Evolutionary conservation across 92 coral and sea anemone species (phyloP).

Genomic region (Epizoanthus stellaris): DNA sequence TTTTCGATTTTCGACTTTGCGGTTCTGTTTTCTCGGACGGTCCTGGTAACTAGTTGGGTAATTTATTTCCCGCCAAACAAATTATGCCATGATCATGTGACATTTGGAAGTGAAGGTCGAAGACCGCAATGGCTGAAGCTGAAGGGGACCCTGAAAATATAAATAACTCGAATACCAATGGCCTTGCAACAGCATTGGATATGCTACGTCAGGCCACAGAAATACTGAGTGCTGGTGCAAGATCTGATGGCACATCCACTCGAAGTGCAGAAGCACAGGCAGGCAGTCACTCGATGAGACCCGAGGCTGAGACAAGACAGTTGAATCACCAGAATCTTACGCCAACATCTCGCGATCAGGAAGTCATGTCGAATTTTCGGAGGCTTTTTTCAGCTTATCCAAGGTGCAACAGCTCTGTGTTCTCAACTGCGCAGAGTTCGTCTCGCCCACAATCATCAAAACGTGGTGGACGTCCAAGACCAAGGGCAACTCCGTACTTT

Average conservation of each 20-base stretch:
- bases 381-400: not conserved
- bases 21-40: conserved; percentile 12
- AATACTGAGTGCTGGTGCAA: conserved; percentile 12
- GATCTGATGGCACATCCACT: conserved; percentile 1
- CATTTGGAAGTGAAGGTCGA: not conserved
- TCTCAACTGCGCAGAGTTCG: not conserved
- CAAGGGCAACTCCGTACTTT: not conserved
- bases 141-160: conserved; percentile 5
- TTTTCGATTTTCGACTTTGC: too few species aligned
- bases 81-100: not conserved
- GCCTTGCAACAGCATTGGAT: not conserved
- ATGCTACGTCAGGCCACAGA: conserved; percentile 9
- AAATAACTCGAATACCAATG: not conserved
- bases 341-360: not conserved
- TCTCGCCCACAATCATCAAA: too few species aligned
- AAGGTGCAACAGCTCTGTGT: not conserved
- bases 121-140: not conserved
- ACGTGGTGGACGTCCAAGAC: too few species aligned
- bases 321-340: conserved; percentile 11
- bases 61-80: not conserved
- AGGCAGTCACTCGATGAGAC: conserved; percentile 5
- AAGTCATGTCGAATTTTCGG: too few species aligned
- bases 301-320: not conserved
- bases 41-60: conserved; percentile 7
- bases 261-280: conserved; percentile 17